These are phyloP conservation scores for Chamaetylas fuelleborni DNA, from an alignment of 2,113 vertebrate species.

Conservation along the genomic window DNA sequence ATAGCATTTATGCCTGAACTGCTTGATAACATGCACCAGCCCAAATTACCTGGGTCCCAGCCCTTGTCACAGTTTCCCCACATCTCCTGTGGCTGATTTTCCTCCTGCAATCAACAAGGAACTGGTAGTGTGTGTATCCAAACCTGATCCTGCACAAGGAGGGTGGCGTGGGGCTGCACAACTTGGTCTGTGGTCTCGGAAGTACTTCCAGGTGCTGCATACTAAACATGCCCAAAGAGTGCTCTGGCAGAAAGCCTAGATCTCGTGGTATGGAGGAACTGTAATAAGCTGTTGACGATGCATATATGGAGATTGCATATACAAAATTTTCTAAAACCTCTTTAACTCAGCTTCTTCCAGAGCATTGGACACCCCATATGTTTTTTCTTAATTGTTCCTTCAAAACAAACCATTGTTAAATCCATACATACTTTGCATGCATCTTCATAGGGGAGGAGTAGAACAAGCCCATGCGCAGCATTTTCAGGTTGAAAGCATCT, in stretches of 20 bases:
- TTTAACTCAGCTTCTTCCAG: constrained; percentile 57
- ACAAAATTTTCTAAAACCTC: constrained; percentile 59
- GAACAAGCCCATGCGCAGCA: constrained; percentile 53
- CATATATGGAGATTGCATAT: constrained; percentile 66
- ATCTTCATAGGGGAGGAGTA: constrained; percentile 11
- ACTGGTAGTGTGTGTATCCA: too few species aligned
- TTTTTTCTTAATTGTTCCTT: constrained; percentile 54
- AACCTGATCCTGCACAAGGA: neutral
- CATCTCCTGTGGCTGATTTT: neutral
- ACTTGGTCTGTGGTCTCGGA: constrained; percentile 37
- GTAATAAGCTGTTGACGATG: constrained; percentile 61
- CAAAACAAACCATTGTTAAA: constrained; percentile 51
- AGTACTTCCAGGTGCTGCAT: constrained; percentile 66
- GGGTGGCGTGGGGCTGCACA: neutral
- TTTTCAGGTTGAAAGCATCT: constrained; percentile 69
- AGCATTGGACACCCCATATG: constrained; percentile 41
- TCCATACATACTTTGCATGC: constrained; percentile 28
- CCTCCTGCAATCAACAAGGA: neutral
- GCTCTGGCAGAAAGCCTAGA: constrained; percentile 61
- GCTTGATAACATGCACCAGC: fast-evolving
- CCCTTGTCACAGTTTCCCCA: neutral
- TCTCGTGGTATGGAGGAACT: constrained; percentile 17
- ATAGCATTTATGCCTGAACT: neutral
- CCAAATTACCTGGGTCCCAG: neutral
- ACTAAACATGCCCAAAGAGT: constrained; percentile 36